Percentiles rank a stretch among this genome's conserved stretches.
These are phyloP conservation scores for Alcedo quadribrachys DNA, from an alignment of 2,797 vertebrate genomes.

Conservation along the genomic window DNA sequence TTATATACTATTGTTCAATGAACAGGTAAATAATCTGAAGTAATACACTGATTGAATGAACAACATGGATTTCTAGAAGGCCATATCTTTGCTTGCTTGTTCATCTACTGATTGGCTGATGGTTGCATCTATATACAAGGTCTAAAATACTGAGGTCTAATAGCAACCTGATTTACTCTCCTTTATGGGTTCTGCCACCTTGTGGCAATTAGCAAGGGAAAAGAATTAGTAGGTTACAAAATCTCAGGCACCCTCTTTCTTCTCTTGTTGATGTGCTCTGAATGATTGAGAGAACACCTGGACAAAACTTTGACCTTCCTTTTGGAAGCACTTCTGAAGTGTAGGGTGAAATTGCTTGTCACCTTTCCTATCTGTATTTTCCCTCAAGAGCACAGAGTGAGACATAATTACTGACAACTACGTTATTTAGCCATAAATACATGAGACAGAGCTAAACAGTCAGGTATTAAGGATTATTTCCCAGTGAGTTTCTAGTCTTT, in stretches of 20 bases:
- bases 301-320: background rate
- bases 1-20: background rate
- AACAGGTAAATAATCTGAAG: background rate
- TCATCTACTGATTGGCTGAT: background rate
- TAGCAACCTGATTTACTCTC: background rate
- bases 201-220: background rate
- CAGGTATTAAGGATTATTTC: background rate
- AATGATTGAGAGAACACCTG: background rate
- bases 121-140: background rate
- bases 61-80: background rate
- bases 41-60: background rate
- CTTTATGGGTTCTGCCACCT: background rate
- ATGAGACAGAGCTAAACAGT: background rate
- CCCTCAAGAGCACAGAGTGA: background rate
- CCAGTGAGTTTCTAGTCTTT: background rate
- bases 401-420: background rate
- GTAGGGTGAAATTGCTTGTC: background rate
- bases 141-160: background rate
- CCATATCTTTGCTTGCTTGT: background rate
- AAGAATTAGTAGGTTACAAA: background rate
- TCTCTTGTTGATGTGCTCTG: background rate
- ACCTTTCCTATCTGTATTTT: background rate
- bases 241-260: background rate
- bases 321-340: background rate
- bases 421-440: slow-evolving; percentile 17